Percentiles rank a stretch among this genome's conserved stretches.
These are phyloP conservation scores for Brachionus rubens DNA, from an alignment of 1,140 invertebrate species.

Conservation along the genomic window DNA sequence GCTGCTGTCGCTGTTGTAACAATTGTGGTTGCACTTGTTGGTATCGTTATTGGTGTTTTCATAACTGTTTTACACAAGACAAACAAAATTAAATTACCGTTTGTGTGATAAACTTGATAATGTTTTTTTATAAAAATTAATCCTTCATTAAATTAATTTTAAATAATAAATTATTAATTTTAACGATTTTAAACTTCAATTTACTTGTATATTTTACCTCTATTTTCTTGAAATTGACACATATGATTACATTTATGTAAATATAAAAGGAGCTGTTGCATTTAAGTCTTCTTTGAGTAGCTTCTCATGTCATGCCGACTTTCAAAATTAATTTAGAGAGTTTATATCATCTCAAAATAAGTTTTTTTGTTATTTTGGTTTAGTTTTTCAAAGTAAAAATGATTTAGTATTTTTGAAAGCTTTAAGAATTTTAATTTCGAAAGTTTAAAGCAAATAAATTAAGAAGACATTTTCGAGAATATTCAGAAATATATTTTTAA, in stretches of 20 bases:
- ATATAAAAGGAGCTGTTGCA: not conserved
- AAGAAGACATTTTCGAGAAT: no score
- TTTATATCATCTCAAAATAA: not conserved
- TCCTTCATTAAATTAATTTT: not conserved
- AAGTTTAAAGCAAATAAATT: no score
- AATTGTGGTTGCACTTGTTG: not conserved
- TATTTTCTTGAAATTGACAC: not conserved
- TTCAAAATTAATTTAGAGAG: not conserved
- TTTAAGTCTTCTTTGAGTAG: no score
- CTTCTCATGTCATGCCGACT: no score
- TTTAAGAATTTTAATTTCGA: no score
- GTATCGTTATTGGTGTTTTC: not conserved
- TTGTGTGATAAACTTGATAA: not conserved
- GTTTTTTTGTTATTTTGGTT: not conserved
- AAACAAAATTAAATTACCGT: slow-evolving; percentile 34
- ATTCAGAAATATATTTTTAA: no score
- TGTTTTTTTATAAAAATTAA: no score
- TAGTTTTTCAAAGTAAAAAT: no score
- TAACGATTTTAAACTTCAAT: not conserved
- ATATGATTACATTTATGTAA: not conserved
- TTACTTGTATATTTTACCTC: not conserved
- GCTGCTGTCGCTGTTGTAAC: slow-evolving; percentile 22
- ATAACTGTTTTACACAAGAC: slow-evolving; percentile 13
- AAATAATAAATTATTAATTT: not conserved
- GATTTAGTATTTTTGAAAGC: no score